Evolutionary conservation across 2,888 invertebrate species (phyloP).

Genomic region (Yponomeuta malinellus): DNA sequence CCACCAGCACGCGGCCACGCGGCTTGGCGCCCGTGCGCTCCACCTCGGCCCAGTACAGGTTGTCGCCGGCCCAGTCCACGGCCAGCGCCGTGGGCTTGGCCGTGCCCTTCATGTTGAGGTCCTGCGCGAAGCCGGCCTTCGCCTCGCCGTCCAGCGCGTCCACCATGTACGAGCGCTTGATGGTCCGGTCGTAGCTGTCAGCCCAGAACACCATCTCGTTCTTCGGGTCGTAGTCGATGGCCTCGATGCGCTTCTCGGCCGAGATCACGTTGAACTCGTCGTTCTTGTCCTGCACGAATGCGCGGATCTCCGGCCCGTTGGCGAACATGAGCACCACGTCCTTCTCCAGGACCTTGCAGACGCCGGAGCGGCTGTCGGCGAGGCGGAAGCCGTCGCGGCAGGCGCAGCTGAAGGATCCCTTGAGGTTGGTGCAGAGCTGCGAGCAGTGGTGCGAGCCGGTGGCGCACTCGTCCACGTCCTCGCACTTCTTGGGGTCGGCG

Average conservation of each 20-base stretch:
- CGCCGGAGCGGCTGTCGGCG: constrained; percentile 86
- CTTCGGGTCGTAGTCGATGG: constrained; percentile 91
- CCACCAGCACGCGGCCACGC: constrained; percentile 88
- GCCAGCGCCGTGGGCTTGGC: constrained; percentile 92
- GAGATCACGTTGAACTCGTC: constrained; percentile 86
- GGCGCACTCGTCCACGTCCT: constrained; percentile 93
- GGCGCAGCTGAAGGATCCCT: constrained; percentile 91
- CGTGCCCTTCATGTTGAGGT: constrained; percentile 88
- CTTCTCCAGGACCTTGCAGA: constrained; percentile 83
- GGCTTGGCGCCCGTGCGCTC: constrained; percentile 85
- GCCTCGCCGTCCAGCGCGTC: constrained; percentile 85
- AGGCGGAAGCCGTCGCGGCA: constrained; percentile 89
- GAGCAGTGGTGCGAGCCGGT: constrained; percentile 92
- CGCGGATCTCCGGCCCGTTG: constrained; percentile 91
- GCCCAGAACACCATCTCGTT: constrained; percentile 96
- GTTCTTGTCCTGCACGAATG: constrained; percentile 78
- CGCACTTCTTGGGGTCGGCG: constrained; percentile 87
- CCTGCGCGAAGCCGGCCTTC: constrained; percentile 89
- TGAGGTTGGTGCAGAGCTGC: constrained; percentile 93
- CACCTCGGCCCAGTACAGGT: constrained; percentile 95
- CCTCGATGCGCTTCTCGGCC: constrained; percentile 92
- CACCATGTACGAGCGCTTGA: constrained; percentile 93
- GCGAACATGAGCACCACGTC: constrained; percentile 83
- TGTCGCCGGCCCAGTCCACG: constrained; percentile 95
- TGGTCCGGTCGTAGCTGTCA: constrained; percentile 92